Percentiles rank a stretch among this genome's conserved stretches.
Conservation (phyloP, 2,113 vertebrate genomes). For the Narcine bancroftii region DNA sequence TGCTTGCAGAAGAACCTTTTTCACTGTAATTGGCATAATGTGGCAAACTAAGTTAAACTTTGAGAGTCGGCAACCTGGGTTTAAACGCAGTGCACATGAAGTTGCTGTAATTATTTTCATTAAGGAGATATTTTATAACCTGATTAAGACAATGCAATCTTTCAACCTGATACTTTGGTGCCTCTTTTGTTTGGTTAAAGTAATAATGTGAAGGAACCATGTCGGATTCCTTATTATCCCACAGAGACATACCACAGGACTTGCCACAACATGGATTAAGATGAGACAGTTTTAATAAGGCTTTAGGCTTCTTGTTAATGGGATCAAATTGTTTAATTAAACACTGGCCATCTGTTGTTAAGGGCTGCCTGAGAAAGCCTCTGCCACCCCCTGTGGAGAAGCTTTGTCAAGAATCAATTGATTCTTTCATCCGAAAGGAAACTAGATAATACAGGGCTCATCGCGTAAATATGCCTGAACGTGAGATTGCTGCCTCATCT, state of each 20-base stretch:
- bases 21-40: too few relatives aligned
- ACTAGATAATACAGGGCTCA: neutral
- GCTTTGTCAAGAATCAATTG: constrained; percentile 24
- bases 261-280: neutral
- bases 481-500: neutral
- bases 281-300: constrained; percentile 6
- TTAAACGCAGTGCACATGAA: neutral
- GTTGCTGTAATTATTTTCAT: neutral
- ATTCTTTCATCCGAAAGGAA: neutral
- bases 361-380: neutral
- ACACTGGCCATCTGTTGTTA: constrained; percentile 21
- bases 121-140: neutral
- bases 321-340: constrained; percentile 34
- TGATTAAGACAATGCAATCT: neutral
- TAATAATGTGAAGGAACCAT: too few relatives aligned
- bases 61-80: neutral
- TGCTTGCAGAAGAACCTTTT: too few relatives aligned
- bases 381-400: neutral
- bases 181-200: neutral
- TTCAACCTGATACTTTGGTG: neutral
- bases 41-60: too few relatives aligned
- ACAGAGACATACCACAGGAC: neutral
- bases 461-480: neutral
- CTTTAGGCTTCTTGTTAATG: constrained; percentile 19
- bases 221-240: neutral